phyloP scores from a whole-genome alignment of 2,888 invertebrate genomes.

The Pantelozetes paolii region DNA sequence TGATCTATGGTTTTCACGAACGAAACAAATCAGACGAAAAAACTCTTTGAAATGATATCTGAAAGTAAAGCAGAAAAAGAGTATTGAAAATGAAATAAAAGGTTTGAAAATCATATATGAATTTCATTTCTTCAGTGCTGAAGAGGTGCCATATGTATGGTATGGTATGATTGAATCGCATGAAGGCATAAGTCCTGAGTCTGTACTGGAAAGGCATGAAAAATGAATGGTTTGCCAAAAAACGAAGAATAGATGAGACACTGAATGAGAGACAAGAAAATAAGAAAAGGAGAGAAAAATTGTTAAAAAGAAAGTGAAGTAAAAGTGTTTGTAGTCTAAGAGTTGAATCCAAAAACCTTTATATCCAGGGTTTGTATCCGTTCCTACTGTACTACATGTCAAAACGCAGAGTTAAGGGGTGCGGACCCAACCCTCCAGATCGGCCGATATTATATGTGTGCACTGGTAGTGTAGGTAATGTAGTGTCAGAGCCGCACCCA shows the following conservation, averaged over 20 bases:
- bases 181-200: constrained; percentile 15
- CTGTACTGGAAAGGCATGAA: constrained; percentile 13
- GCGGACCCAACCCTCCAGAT: constrained; percentile 34
- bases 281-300: constrained; percentile 5
- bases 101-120: neutral
- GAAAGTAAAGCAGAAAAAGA: neutral
- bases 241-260: constrained; percentile 26
- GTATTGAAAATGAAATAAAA: neutral
- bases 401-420: constrained; percentile 37
- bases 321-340: neutral
- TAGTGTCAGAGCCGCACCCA: constrained; percentile 28
- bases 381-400: constrained; percentile 27
- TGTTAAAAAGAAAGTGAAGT: constrained; percentile 19
- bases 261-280: constrained; percentile 21
- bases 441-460: constrained; percentile 15
- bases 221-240: constrained; percentile 28
- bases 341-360: constrained; percentile 23
- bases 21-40: too few relatives aligned
- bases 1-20: too few relatives aligned
- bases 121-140: neutral
- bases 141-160: constrained; percentile 32
- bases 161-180: constrained; percentile 27
- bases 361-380: constrained; percentile 31
- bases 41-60: too few relatives aligned
- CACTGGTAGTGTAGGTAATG: neutral